Base-by-base conservation (phyloP, 2,888 invertebrate genomes). In the Pristionchus exspectatus region DNA sequence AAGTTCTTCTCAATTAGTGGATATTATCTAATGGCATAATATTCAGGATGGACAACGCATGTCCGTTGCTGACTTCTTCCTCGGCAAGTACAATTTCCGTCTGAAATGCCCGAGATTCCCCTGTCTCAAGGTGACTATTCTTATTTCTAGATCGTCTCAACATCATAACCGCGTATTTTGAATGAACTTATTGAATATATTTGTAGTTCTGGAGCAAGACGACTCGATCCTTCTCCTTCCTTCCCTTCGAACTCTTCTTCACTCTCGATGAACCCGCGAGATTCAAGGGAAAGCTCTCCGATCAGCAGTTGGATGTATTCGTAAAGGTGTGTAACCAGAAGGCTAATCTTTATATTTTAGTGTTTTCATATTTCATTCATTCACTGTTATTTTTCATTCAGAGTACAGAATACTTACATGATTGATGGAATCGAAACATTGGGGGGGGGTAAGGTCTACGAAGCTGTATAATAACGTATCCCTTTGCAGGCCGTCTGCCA, bases 161-260 rank as follows among this genome's bases (percentile, higher is more conserved):
- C 38, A 38, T 3, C 38, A 38, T 66, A 27, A 10, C 24, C 66
- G 27, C 4, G 9, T 10, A 50, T 12, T 9, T 50, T 50, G 44
- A 50, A 50, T 50, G 27, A 33, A 38, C 38, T 14, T 72, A 33
- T 72, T 72, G 30, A 72, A 33, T 16, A 7, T 1, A 72, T 81
- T n/a, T 81, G 9, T 50, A 81, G 81, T 81, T 81, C 50, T 81
- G 14, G n/a, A 54, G 24, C 27, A 81, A 81, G 50, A 33, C 21
- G 18, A 81, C 81, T 10, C 50, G 50, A 27, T 9, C 18, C 14
- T 27, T 7, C 12, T n/a, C 81, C 0, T 27, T 16, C n/a, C 9
- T 81, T 21, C 84, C 84, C 59, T 56, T 84, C 56, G 84, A 84
- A 21, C 30, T 84, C 84, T 84, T 56, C 84, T 59, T 30, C 24